Conservation (phyloP, 2,797 vertebrate species). For the Phoebastria nigripes region DNA sequence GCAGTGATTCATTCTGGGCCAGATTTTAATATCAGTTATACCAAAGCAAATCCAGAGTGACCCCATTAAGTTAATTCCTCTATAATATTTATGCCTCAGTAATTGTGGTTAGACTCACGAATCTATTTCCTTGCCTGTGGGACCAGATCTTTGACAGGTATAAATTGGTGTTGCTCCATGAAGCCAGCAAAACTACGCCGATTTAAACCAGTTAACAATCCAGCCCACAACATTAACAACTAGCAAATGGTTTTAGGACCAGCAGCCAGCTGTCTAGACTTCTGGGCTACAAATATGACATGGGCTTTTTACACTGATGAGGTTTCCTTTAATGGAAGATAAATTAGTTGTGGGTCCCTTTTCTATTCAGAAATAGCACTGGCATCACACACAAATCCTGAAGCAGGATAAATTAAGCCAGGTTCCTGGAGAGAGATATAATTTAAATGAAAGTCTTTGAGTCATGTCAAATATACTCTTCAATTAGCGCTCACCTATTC, state of each 20-base stretch:
- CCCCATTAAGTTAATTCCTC: neutral
- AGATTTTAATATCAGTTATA: neutral
- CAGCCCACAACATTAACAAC: neutral
- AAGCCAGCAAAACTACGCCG: neutral
- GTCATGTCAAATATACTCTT: neutral
- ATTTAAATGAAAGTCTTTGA: neutral
- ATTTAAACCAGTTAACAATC: neutral
- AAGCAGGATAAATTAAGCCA: neutral
- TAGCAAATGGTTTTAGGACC: neutral
- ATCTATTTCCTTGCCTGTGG: neutral
- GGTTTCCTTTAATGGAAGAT: constrained; percentile 2
- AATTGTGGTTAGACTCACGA: neutral
- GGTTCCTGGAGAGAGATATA: neutral
- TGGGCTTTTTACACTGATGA: neutral
- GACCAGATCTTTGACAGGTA: neutral
- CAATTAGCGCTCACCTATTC: neutral
- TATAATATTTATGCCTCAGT: neutral
- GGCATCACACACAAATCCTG: neutral
- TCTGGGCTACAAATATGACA: neutral
- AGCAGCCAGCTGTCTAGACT: constrained; percentile 36
- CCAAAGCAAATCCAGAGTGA: neutral
- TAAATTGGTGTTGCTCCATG: neutral
- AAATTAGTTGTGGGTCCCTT: neutral
- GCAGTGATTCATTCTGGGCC: neutral
- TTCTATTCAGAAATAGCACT: neutral